Conservation (phyloP, 2,797 vertebrate genomes). For the Gallinago solitaria region DNA sequence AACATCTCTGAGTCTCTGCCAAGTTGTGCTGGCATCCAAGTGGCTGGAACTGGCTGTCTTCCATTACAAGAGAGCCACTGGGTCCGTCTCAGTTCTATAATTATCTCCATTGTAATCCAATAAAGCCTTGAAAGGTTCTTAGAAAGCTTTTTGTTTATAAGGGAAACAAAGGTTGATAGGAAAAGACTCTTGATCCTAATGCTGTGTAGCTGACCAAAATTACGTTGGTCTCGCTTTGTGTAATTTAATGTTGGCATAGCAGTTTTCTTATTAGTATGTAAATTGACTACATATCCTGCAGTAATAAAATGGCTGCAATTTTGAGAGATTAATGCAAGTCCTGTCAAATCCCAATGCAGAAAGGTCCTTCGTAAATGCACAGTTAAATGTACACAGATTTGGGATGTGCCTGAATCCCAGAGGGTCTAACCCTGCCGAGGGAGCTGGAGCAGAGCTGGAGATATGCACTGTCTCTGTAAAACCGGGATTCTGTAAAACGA, state of each 20-base stretch:
- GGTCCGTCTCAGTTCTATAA: neutral
- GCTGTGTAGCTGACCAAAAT: neutral
- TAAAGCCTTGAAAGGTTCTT: conserved; percentile 11
- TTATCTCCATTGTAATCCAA: neutral
- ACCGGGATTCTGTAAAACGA: too few relatives aligned
- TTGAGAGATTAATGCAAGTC: neutral
- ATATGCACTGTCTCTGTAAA: neutral
- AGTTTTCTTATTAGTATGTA: neutral
- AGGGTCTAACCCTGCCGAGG: neutral
- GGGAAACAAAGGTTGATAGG: neutral
- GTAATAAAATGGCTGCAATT: neutral
- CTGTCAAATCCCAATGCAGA: neutral
- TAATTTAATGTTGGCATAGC: neutral
- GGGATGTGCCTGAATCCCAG: neutral
- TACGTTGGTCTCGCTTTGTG: neutral
- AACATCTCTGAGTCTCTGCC: neutral
- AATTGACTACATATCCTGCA: neutral
- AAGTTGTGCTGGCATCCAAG: neutral
- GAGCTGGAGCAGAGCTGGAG: neutral
- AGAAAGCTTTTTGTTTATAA: neutral
- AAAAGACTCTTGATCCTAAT: neutral
- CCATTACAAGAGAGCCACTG: neutral
- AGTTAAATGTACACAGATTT: neutral
- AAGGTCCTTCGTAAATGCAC: neutral
- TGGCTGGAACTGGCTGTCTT: neutral